phyloP scores from a whole-genome alignment of 2,797 vertebrate species.

The Gephyroberyx darwinii region DNA sequence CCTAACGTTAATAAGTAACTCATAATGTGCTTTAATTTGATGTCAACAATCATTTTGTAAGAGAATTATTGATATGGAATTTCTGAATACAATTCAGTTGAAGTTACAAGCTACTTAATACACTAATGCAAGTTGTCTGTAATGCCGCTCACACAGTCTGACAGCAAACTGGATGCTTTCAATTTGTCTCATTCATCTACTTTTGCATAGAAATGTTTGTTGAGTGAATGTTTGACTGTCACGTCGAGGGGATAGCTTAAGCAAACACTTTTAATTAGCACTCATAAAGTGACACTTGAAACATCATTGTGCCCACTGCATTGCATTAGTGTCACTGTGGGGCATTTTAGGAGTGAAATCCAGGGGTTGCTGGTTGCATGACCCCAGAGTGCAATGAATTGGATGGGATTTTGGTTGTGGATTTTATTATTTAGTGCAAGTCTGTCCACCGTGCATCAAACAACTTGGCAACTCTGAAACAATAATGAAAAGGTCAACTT shows the following conservation, averaged over 20 bases:
- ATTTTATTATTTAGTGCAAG: slow-evolving; percentile 18
- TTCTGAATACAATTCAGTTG: too few species aligned
- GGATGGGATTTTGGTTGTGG: slow-evolving; percentile 21
- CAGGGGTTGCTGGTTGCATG: slow-evolving; percentile 7
- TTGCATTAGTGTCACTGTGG: slow-evolving; percentile 9
- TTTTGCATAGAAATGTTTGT: too few species aligned
- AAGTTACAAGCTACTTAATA: too few species aligned
- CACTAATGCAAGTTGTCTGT: too few species aligned
- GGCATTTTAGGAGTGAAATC: slow-evolving; percentile 9
- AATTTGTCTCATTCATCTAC: too few species aligned
- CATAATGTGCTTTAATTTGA: neutral
- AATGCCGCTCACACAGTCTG: too few species aligned
- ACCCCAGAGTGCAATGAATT: slow-evolving; percentile 23
- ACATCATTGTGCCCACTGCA: slow-evolving; percentile 31
- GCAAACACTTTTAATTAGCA: slow-evolving; percentile 39
- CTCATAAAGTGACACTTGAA: slow-evolving; percentile 36
- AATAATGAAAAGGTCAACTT: neutral
- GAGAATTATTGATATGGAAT: too few species aligned
- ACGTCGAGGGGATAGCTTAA: slow-evolving; percentile 20
- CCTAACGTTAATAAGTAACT: neutral
- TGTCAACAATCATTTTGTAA: too few species aligned
- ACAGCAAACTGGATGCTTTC: too few species aligned
- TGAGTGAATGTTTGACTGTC: slow-evolving; percentile 11
- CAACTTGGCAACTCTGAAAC: neutral
- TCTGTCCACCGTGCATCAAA: slow-evolving; percentile 5